Percentiles rank a stretch among this genome's conserved stretches.
phyloP scores from a whole-genome alignment of 2,113 vertebrate genomes.

The Sialia sialis region DNA sequence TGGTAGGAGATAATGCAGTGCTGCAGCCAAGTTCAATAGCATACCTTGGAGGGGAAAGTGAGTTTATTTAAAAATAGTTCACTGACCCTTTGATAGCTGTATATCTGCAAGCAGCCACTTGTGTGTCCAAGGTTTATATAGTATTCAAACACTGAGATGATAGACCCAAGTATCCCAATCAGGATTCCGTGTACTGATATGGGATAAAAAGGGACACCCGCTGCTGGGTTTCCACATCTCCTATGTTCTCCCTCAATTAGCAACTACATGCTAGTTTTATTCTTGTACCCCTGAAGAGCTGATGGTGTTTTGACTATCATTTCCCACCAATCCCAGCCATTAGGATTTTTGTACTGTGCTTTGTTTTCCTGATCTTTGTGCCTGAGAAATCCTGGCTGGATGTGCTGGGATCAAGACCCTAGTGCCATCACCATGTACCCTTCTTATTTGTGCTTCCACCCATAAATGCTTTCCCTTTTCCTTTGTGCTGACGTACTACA shows the following conservation, averaged over 20 bases:
- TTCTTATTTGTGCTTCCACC: background rate
- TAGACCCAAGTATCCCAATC: background rate
- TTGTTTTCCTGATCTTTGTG: background rate
- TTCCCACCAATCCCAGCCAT: background rate
- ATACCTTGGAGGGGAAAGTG: background rate
- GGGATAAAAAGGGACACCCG: background rate
- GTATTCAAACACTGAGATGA: background rate
- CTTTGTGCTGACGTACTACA: background rate
- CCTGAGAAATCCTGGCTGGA: background rate
- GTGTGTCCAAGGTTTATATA: background rate
- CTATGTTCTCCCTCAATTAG: fast-evolving
- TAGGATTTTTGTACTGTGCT: background rate
- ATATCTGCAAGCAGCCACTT: background rate
- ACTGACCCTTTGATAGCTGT: background rate
- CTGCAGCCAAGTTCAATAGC: background rate
- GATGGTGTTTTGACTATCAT: background rate
- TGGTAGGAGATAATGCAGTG: background rate
- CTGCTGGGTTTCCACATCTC: background rate
- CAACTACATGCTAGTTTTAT: background rate
- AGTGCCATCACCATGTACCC: background rate
- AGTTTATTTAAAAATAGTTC: background rate
- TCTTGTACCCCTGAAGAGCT: background rate
- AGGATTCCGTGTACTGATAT: fast-evolving
- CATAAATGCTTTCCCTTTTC: background rate
- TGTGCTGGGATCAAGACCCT: background rate